Base-by-base conservation (phyloP, 2,797 vertebrate genomes). In the Apodemus agrarius region DNA sequence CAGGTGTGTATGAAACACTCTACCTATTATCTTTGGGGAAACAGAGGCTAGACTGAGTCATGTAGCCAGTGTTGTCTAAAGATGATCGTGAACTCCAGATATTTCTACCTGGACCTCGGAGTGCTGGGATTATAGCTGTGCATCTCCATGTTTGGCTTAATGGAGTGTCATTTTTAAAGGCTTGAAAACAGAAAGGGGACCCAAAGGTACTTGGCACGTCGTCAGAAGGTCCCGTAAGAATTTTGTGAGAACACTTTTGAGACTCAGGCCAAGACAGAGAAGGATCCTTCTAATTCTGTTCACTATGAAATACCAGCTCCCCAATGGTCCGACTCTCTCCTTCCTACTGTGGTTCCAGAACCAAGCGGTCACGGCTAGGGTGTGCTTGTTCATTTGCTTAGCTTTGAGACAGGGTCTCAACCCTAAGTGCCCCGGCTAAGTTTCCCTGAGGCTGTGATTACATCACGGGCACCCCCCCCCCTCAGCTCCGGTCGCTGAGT, bases 161-260 rank as follows among this genome's bases (percentile, higher is more conserved):
- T 9, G 31, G 34, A 63, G 10, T 49, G 31, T 90, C 74, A 65
- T 67, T 78, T 31, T 54, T 72, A 19, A 54, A 54, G 65, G 46
- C 31, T 93, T 59, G 76, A 84, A 95, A 96, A 87, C 22, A 95
- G 52, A 37, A 81, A 81, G 52, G 49, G 54, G 46, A 16, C 21
- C 24, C 54, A 67, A 89, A 40, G 1, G 37, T 37, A 8, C 40
- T n/a, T 43, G 43, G 31, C 14, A 67, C 12, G 76, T 90, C 16
- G 19, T 57, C 88, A 88, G 57, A 40, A 43, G 37, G 49, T 61
- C 34, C 26, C 1, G 24, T 65, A 72, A 67, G 63, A 8, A 7
- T 54, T 86, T 37, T 61, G 65, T 72, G 46, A 63, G 80, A 75
- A 69, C 49, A 22, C 69, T 72, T 8, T 2, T 22, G 74, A 49